phyloP scores from a whole-genome alignment of 2,797 vertebrate species.

The Hylomyscus alleni region DNA sequence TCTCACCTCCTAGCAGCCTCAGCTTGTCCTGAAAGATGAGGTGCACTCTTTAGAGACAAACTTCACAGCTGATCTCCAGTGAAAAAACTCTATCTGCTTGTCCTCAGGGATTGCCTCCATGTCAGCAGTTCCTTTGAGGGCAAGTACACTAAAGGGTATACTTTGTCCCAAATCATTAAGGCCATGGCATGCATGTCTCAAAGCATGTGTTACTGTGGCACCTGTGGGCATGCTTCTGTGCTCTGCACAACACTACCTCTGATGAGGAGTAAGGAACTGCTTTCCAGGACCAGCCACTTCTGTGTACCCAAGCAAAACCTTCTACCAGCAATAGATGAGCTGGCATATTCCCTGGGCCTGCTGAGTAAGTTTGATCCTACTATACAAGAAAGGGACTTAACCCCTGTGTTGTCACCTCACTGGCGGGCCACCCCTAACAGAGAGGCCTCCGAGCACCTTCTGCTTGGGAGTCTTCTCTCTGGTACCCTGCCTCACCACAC shows the following conservation, averaged over 20 bases:
- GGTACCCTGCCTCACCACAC: too few relatives aligned
- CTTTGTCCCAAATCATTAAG: not conserved
- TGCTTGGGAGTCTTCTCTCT: not conserved
- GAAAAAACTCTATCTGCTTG: not conserved
- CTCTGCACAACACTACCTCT: not conserved
- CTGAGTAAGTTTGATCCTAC: too few relatives aligned
- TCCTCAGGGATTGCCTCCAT: not conserved
- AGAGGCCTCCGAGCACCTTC: not conserved
- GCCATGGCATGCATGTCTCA: too few relatives aligned
- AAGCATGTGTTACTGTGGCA: not conserved
- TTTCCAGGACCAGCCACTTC: not conserved
- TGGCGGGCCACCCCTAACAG: not conserved
- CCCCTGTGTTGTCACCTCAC: accelerated
- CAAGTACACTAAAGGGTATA: not conserved
- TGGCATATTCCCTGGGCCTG: not conserved
- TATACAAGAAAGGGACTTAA: not conserved
- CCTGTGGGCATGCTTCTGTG: not conserved
- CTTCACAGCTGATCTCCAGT: not conserved
- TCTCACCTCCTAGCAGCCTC: not conserved
- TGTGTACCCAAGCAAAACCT: not conserved
- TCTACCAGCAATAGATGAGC: not conserved
- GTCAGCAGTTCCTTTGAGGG: not conserved
- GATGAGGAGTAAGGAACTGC: too few relatives aligned
- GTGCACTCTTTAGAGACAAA: too few relatives aligned
- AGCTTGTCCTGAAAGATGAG: not conserved